Conservation (phyloP, 2,888 invertebrate species). For the Mythimna loreyi region DNA sequence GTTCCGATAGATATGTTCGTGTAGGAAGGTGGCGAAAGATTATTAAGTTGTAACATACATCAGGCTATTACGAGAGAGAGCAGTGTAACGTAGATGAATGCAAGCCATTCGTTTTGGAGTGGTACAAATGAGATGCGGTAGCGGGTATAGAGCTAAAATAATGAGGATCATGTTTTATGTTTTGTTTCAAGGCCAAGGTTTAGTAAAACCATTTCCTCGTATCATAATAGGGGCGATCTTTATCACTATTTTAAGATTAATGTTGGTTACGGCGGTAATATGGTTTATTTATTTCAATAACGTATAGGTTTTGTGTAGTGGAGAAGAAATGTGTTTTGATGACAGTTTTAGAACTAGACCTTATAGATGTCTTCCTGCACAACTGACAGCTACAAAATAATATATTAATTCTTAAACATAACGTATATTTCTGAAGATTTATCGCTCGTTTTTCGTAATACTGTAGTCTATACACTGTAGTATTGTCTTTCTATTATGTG, state of each 20-base stretch:
- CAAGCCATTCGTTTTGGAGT: slow-evolving; percentile 75
- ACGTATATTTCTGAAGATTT: background rate
- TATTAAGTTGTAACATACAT: slow-evolving; percentile 85
- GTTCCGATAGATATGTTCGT: slow-evolving; percentile 54
- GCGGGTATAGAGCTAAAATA: slow-evolving; percentile 33
- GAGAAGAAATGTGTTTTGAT: background rate
- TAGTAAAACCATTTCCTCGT: slow-evolving; percentile 10
- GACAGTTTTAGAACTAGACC: background rate
- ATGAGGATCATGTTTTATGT: slow-evolving; percentile 2
- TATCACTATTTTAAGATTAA: background rate
- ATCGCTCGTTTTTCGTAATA: background rate
- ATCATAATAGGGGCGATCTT: slow-evolving; percentile 4
- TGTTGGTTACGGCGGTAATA: background rate
- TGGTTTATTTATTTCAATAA: background rate
- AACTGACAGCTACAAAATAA: too few species aligned
- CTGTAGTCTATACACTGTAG: background rate
- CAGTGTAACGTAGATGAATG: slow-evolving; percentile 83
- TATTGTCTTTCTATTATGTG: too few species aligned
- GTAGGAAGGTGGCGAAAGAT: slow-evolving; percentile 72
- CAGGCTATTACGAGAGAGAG: slow-evolving; percentile 82
- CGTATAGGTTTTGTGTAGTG: background rate
- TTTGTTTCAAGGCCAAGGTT: slow-evolving; percentile 22
- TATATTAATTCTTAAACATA: background rate
- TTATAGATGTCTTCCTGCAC: too few species aligned
- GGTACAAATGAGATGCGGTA: slow-evolving; percentile 59